These are phyloP conservation scores for Aporrectodea caliginosa DNA, from an alignment of 1,140 invertebrate genomes.

Conservation along the genomic window DNA sequence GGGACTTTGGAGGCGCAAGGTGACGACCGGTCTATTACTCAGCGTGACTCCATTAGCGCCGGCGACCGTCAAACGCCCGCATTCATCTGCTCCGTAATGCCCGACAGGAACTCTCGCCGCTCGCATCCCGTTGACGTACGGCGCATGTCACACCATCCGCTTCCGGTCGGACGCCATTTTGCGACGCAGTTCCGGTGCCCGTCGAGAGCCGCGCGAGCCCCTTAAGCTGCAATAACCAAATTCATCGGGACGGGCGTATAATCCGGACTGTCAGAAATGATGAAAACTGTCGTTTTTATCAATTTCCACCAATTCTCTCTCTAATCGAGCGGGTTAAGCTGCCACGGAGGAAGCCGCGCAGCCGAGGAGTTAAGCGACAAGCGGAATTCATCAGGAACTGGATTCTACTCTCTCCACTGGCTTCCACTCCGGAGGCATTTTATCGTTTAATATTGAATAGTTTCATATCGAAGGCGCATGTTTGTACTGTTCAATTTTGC, in stretches of 20 bases:
- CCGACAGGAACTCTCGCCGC: neutral
- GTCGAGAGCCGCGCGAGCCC: too few species aligned
- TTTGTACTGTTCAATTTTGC: too few species aligned
- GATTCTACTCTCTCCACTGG: too few species aligned
- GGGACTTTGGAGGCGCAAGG: too few species aligned
- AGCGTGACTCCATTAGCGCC: neutral
- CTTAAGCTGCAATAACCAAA: neutral
- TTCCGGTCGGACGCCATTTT: too few species aligned
- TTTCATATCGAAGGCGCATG: neutral
- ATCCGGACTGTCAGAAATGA: neutral
- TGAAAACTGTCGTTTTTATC: too few species aligned
- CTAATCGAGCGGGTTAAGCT: neutral
- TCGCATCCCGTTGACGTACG: too few species aligned
- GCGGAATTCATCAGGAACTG: neutral
- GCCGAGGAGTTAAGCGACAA: neutral
- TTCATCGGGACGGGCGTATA: neutral
- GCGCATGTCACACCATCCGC: too few species aligned
- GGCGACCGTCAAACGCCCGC: neutral
- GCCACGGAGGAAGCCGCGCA: neutral
- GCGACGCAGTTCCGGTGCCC: too few species aligned
- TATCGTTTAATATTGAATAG: neutral
- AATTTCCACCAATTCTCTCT: conserved; percentile 3
- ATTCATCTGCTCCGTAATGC: neutral
- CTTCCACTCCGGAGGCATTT: too few species aligned
- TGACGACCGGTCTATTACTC: too few species aligned